Base-by-base conservation (phyloP, 2,797 vertebrate genomes). In the Scleropages formosus region DNA sequence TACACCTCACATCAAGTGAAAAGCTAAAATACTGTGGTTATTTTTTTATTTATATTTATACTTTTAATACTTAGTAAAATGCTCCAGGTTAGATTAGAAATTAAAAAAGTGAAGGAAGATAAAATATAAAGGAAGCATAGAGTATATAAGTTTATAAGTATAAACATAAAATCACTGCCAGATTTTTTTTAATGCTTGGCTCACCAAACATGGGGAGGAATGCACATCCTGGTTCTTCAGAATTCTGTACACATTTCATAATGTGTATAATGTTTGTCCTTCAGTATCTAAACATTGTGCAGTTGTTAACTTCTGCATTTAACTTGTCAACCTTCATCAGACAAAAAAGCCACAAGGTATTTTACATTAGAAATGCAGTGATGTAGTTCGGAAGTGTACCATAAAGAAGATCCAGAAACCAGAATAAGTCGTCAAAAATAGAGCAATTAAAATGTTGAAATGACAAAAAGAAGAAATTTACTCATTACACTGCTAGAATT, bases 401-500 rank as follows among this genome's bases (percentile, higher is more conserved):
- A 82, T 80, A 80, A 75, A 80, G 81, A 77, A 78, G 80, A 80
- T 78, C 73, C 77, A 82, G 82, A 84, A 80, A 73, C 78, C 59
- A 71, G 71, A 73, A 77, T 44, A 72, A 71, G 77, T 76, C 81
- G 85, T 87, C 80, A 75, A 76, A 73, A 77, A 83, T 77, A 83
- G 76, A 80, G 82, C 77, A 85, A 89, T 92, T 88, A 90, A 89
- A 88, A 85, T 84, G 86, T 81, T 83, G 84, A 71, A 89, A 84
- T 76, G 84, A 63, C 75, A 84, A 83, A 77, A 78, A 64, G 80
- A 79, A 76, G 85, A 86, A 76, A 81, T 84, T 63, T 72, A 56
- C 69, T 73, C 88, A 91, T 92, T 92, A 91, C 88, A 87, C 49
- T 78, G 78, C 85, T 86, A 87, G 78, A 88, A 88, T 81, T 61